phyloP scores from a whole-genome alignment of 2,113 vertebrate genomes.

The Proteles cristata region DNA sequence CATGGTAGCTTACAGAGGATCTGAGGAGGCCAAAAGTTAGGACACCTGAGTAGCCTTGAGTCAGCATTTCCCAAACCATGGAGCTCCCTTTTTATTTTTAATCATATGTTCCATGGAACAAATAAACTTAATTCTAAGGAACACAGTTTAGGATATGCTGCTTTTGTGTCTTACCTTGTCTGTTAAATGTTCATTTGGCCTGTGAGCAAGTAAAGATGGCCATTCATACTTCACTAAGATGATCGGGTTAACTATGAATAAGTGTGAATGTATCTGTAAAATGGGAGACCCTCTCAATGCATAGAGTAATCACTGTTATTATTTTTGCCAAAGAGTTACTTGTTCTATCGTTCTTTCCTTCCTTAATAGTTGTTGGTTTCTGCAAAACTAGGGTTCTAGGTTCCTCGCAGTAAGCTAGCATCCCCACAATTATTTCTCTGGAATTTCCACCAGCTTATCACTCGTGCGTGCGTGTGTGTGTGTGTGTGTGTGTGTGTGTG shows the following conservation, averaged over 20 bases:
- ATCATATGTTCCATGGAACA: background rate
- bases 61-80: background rate
- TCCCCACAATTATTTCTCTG: background rate
- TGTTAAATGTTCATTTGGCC: background rate
- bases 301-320: too few species aligned
- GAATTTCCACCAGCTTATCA: background rate
- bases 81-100: background rate
- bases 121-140: background rate
- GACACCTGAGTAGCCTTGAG: background rate
- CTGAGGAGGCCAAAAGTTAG: rapidly evolving
- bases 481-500: background rate
- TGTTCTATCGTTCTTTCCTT: background rate
- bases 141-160: background rate
- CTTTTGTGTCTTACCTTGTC: background rate
- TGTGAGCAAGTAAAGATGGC: background rate
- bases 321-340: background rate
- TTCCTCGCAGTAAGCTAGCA: background rate
- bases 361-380: background rate
- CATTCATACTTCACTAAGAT: background rate
- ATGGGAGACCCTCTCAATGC: background rate
- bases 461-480: too few species aligned
- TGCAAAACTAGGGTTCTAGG: background rate
- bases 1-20: rapidly evolving
- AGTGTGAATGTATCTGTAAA: background rate
- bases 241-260: background rate